Percentiles rank a stretch among this genome's conserved stretches.
phyloP scores from a whole-genome alignment of 2,113 vertebrate species.

The Nansenia antarctica region DNA sequence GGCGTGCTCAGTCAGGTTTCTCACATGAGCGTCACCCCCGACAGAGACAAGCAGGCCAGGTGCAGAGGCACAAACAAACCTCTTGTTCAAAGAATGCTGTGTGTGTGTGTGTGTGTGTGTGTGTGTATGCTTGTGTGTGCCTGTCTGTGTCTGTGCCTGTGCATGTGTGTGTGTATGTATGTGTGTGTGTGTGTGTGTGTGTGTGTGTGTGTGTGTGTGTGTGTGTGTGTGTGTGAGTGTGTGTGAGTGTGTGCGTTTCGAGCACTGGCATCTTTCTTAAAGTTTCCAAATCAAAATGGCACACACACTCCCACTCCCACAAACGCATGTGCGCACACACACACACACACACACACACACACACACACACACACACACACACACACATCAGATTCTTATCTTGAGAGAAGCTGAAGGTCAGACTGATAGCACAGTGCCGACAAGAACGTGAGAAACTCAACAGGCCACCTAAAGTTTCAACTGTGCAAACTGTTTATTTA shows the following conservation, averaged over 20 bases:
- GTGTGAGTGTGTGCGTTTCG: not conserved
- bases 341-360: slow-evolving; percentile 1
- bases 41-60: not conserved
- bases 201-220: slow-evolving; percentile 12
- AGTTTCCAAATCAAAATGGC: too few species aligned
- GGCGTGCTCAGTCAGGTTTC: too few species aligned
- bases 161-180: slow-evolving; percentile 2
- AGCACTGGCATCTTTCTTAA: too few species aligned
- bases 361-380: too few species aligned
- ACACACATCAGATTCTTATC: too few species aligned
- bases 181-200: slow-evolving; percentile 7
- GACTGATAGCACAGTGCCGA: too few species aligned
- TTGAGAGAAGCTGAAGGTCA: too few species aligned
- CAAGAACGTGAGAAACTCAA: too few species aligned
- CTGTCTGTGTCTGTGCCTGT: not conserved
- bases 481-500: too few species aligned
- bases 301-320: slow-evolving; percentile 2
- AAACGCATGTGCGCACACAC: not conserved
- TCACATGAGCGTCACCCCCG: too few species aligned
- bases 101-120: slow-evolving; percentile 1
- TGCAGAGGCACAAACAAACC: not conserved
- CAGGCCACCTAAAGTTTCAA: too few species aligned
- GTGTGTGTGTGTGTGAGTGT: slow-evolving; percentile 9
- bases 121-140: slow-evolving; percentile 3
- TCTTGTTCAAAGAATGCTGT: not conserved